Evolutionary conservation across 2,113 vertebrate species (phyloP).

Genomic region (Hemibagrus wyckioides): DNA sequence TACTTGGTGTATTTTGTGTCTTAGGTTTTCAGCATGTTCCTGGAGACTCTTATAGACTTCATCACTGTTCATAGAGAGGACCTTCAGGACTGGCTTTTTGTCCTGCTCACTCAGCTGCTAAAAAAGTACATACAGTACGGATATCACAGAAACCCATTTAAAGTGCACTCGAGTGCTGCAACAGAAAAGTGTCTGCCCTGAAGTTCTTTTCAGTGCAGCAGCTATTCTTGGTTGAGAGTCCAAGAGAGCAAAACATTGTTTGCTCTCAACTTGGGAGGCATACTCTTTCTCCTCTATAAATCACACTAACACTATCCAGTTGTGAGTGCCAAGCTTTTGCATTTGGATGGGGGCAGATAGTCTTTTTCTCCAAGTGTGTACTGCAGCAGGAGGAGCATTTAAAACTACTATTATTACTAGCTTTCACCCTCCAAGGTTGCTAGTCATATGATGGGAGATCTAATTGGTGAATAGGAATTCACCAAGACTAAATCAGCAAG

Average conservation of each 20-base stretch:
- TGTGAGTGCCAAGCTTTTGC: not conserved
- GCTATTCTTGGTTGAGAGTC: not conserved
- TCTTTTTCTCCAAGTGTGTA: too few relatives aligned
- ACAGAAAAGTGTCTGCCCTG: not conserved
- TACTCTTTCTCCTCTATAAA: not conserved
- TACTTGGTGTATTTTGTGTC: constrained; percentile 13
- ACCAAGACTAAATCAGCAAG: not conserved
- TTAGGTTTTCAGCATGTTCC: constrained; percentile 98
- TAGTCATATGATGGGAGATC: not conserved
- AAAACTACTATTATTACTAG: not conserved
- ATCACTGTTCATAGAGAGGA: constrained; percentile 95
- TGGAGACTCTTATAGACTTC: constrained; percentile 98
- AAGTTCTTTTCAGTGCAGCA: not conserved
- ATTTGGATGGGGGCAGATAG: not conserved
- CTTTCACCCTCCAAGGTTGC: not conserved
- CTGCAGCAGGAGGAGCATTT: not conserved
- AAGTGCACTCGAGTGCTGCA: not conserved
- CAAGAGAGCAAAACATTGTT: not conserved
- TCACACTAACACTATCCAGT: not conserved
- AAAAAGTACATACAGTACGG: constrained; percentile 88
- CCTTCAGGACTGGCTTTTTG: constrained; percentile 97
- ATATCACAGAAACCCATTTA: not conserved
- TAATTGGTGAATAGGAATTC: too few relatives aligned
- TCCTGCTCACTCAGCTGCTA: constrained; percentile 94
- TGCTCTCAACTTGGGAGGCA: not conserved